A percentile compares a stretch with the other conserved stretches of the same genome.
These are phyloP conservation scores for Cheilosia scutellata DNA, from an alignment of 2,888 invertebrate genomes.

Conservation along the genomic window DNA sequence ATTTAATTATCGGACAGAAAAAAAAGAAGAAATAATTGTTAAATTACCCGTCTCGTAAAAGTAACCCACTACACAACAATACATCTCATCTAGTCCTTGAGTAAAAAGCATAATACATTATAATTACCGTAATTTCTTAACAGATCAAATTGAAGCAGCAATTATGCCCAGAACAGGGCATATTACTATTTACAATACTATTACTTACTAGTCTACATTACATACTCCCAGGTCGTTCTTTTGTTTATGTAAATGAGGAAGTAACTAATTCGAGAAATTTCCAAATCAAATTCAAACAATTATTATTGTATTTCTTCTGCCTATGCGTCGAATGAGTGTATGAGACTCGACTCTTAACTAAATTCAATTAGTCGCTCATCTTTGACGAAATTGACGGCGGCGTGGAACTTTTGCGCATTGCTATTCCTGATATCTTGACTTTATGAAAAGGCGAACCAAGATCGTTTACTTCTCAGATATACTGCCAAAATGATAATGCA, in stretches of 20 bases:
- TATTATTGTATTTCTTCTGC: conserved; percentile 67
- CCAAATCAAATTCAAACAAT: conserved; percentile 76
- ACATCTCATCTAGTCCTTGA: conserved; percentile 6
- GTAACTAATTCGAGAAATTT: conserved; percentile 74
- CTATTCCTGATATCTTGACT: conserved; percentile 68
- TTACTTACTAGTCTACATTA: conserved; percentile 14
- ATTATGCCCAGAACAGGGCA: conserved; percentile 14
- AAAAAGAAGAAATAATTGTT: too few relatives aligned
- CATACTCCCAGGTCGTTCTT: conserved; percentile 34
- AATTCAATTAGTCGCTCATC: conserved; percentile 75
- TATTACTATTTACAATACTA: conserved; percentile 27
- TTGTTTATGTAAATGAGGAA: conserved; percentile 76
- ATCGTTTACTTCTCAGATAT: conserved; percentile 56
- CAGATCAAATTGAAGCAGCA: conserved; percentile 32
- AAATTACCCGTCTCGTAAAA: too few relatives aligned
- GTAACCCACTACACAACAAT: background rate
- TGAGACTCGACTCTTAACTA: conserved; percentile 72
- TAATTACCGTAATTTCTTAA: conserved; percentile 8
- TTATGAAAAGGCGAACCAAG: conserved; percentile 49
- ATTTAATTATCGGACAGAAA: too few relatives aligned
- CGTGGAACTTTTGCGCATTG: conserved; percentile 74
- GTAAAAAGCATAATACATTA: conserved; percentile 13
- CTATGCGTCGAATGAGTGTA: conserved; percentile 61
- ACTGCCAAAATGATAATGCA: conserved; percentile 35
- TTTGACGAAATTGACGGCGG: conserved; percentile 74